Evolutionary conservation across 2,888 invertebrate genomes (phyloP).

Genomic region (Osmoderma eremita): DNA sequence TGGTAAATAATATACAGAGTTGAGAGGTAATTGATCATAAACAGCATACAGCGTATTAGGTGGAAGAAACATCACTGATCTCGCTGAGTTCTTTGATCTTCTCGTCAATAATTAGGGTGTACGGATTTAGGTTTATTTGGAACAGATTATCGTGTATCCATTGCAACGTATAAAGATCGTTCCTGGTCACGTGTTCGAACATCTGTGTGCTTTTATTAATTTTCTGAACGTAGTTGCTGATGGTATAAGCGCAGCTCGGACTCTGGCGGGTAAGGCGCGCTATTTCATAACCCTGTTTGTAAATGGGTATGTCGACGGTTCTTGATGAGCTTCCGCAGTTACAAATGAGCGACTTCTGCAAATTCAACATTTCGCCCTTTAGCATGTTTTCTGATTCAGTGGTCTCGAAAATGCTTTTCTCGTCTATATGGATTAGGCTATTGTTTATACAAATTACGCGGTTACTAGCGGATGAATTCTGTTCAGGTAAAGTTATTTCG

Average conservation of each 20-base stretch:
- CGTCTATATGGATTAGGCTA: slow-evolving; percentile 38
- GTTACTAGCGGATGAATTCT: slow-evolving; percentile 13
- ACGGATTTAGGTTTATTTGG: slow-evolving; percentile 52
- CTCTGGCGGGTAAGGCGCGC: slow-evolving; percentile 35
- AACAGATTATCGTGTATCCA: slow-evolving; percentile 57
- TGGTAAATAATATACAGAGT: no score
- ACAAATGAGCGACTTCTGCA: slow-evolving; percentile 2
- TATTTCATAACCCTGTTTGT: slow-evolving; percentile 39
- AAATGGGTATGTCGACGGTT: slow-evolving; percentile 36
- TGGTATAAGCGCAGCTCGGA: slow-evolving; percentile 22
- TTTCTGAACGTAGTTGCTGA: slow-evolving; percentile 35
- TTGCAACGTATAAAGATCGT: slow-evolving; percentile 55
- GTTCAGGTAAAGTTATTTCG: not conserved
- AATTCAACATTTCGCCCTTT: slow-evolving; percentile 11
- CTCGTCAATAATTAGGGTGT: slow-evolving; percentile 53
- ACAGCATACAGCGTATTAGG: no score
- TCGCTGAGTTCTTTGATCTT: slow-evolving; percentile 53
- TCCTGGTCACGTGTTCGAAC: slow-evolving; percentile 54
- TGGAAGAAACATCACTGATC: slow-evolving; percentile 39
- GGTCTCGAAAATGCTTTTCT: slow-evolving; percentile 21
- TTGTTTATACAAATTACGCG: slow-evolving; percentile 26
- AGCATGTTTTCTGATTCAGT: slow-evolving; percentile 16
- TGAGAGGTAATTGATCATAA: no score
- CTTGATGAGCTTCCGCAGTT: slow-evolving; percentile 1
- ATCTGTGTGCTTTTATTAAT: slow-evolving; percentile 51